Evolutionary conservation across 2,888 invertebrate genomes (phyloP).

Genomic region (Campoletis raptor): DNA sequence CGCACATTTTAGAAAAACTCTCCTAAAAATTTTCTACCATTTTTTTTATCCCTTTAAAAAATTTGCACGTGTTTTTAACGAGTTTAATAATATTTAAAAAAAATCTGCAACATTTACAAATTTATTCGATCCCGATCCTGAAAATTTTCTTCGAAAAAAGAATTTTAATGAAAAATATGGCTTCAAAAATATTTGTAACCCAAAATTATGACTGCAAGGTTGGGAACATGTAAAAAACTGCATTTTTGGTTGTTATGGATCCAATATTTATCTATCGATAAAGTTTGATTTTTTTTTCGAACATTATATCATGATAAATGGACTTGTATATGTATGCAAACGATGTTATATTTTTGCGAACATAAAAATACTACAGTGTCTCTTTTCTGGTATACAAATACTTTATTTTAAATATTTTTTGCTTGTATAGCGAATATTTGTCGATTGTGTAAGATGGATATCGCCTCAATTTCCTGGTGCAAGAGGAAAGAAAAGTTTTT

Average conservation of each 20-base stretch:
- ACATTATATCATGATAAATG: slow-evolving; percentile 43
- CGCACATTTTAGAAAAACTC: no score
- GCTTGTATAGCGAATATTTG: slow-evolving; percentile 60
- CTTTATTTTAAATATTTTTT: slow-evolving; percentile 16
- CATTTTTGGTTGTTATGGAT: slow-evolving; percentile 12
- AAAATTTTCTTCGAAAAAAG: no score
- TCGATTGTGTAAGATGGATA: slow-evolving; percentile 65
- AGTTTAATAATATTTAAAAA: no score
- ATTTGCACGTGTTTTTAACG: no score
- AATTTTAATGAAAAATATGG: background rate
- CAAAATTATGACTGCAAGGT: slow-evolving; percentile 5
- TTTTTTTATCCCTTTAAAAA: no score
- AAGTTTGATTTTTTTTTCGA: slow-evolving; percentile 39
- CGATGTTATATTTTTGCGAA: slow-evolving; percentile 35
- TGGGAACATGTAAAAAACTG: slow-evolving; percentile 6
- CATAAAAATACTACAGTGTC: slow-evolving; percentile 50
- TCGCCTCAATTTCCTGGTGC: slow-evolving; percentile 62
- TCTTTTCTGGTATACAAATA: slow-evolving; percentile 24
- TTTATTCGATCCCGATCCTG: no score
- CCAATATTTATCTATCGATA: slow-evolving; percentile 38
- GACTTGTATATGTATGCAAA: slow-evolving; percentile 45
- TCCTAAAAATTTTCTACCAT: no score
- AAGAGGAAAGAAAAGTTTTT: slow-evolving; percentile 52
- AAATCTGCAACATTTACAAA: no score
- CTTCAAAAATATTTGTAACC: background rate